Evolutionary conservation across 2,888 invertebrate genomes (phyloP).

Genomic region (Stratiomys singularior): DNA sequence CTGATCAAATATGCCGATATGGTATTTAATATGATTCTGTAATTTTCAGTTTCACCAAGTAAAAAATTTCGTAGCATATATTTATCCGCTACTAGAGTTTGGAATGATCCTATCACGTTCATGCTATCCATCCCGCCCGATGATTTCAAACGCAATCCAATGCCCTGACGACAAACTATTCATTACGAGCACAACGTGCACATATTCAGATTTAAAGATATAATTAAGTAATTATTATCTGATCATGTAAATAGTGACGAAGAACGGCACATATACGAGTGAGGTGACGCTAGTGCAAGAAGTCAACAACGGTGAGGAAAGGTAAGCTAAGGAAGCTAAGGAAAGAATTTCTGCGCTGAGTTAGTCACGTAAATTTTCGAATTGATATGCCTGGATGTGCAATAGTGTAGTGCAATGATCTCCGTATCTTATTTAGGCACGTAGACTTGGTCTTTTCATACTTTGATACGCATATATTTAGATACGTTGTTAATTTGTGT

Average conservation of each 20-base stretch:
- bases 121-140: too few species aligned
- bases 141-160: not conserved
- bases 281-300: not conserved
- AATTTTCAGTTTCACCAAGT: too few species aligned
- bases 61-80: too few species aligned
- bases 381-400: not conserved
- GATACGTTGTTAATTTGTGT: conserved; percentile 47
- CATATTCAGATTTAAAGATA: conserved; percentile 48
- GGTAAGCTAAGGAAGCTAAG: too few species aligned
- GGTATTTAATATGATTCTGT: too few species aligned
- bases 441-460: not conserved
- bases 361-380: conserved; percentile 33
- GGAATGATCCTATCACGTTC: too few species aligned
- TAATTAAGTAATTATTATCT: conserved; percentile 52
- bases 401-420: too few species aligned
- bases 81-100: too few species aligned
- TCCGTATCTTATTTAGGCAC: too few species aligned
- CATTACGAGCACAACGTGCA: conserved; percentile 27
- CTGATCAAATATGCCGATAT: too few species aligned
- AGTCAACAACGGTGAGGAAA: too few species aligned
- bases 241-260: conserved; percentile 49
- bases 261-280: too few species aligned
- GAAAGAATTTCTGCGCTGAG: conserved; percentile 1
- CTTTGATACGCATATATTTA: not conserved
- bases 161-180: not conserved